phyloP scores from a whole-genome alignment of 30 jellyfish, hydroid and myxozoan genomes.

The Nemopilema nomurai region DNA sequence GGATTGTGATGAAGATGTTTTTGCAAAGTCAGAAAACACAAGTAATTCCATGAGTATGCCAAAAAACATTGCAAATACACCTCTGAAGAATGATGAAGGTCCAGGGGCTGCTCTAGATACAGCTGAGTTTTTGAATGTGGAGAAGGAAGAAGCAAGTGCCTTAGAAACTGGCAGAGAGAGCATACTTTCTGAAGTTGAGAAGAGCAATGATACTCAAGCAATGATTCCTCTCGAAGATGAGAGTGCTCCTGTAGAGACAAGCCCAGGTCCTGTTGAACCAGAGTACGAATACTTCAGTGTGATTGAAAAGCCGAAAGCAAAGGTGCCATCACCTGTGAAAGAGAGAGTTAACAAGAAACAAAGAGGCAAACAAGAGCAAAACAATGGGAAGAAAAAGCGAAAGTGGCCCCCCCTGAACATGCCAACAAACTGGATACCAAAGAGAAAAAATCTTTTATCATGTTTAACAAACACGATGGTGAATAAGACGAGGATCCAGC shows the following conservation, averaged over 20 bases:
- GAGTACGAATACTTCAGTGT: no score
- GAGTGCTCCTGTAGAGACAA: not conserved
- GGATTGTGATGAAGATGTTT: not conserved
- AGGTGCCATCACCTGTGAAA: not conserved
- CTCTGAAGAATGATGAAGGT: not conserved
- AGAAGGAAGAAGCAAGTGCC: not conserved
- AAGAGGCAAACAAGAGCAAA: not conserved
- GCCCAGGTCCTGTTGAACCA: no score
- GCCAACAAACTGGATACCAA: constrained; percentile 1
- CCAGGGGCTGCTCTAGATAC: not conserved
- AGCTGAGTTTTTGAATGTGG: not conserved
- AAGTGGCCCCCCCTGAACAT: constrained; percentile 8
- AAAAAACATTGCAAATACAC: not conserved
- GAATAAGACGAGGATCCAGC: not conserved
- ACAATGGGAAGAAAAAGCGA: not conserved
- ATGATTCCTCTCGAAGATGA: not conserved
- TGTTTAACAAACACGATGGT: not conserved
- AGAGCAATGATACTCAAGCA: not conserved
- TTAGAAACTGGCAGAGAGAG: not conserved
- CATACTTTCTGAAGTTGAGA: not conserved
- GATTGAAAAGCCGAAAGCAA: no score
- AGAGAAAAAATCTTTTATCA: not conserved
- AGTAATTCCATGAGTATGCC: not conserved
- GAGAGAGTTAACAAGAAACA: not conserved
- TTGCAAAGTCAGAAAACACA: no score